phyloP scores from a whole-genome alignment of 2,797 vertebrate species.

The Galaxias olidus region DNA sequence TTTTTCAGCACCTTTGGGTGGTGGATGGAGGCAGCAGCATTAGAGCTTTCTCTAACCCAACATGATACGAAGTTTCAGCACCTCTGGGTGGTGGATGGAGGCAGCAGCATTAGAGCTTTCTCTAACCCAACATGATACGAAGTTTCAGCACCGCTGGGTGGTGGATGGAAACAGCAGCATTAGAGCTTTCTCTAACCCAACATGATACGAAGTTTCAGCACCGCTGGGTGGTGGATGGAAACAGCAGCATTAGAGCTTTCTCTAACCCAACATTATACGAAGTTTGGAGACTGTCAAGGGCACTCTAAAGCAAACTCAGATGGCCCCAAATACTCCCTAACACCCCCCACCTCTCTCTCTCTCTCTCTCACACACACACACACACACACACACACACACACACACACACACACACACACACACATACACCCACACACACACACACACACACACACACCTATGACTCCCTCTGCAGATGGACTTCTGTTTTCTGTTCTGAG shows the following conservation, averaged over 20 bases:
- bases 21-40: background rate
- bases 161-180: too few species aligned
- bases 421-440: background rate
- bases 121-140: background rate
- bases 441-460: background rate
- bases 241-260: too few species aligned
- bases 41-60: background rate
- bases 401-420: background rate
- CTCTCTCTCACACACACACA: background rate
- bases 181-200: too few species aligned
- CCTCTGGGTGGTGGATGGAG: background rate
- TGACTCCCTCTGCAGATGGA: background rate
- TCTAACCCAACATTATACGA: too few species aligned
- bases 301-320: too few species aligned
- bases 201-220: too few species aligned
- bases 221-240: too few species aligned
- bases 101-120: background rate
- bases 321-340: too few species aligned
- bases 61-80: background rate
- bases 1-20: background rate
- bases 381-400: background rate
- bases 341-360: too few species aligned
- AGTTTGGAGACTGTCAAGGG: too few species aligned
- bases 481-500: slow-evolving; percentile 1
- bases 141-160: too few species aligned